These are phyloP conservation scores for Diachasmimorpha longicaudata DNA, from an alignment of 1,140 invertebrate species.

Conservation along the genomic window DNA sequence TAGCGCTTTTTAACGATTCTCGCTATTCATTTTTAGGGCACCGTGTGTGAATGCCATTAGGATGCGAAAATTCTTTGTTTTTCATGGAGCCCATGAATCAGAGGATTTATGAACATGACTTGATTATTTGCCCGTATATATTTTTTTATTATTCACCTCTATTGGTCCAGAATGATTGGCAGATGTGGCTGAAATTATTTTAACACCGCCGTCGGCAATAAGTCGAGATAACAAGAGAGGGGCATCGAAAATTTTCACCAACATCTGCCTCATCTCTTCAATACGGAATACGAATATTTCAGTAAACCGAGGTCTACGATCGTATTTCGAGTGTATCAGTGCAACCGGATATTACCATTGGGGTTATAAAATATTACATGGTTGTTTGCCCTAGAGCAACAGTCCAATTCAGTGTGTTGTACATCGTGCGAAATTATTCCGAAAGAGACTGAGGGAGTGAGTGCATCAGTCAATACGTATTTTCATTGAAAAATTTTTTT, in stretches of 20 bases:
- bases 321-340: not conserved
- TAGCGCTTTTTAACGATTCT: not conserved
- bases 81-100: not conserved
- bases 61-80: not conserved
- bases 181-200: not conserved
- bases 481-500: not conserved
- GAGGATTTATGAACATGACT: not conserved
- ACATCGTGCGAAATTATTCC: not conserved
- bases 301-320: not conserved
- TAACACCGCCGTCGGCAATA: not conserved
- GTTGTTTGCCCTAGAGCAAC: not conserved
- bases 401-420: not conserved
- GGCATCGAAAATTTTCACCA: not conserved
- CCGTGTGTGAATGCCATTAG: not conserved
- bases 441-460: not conserved
- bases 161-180: not conserved
- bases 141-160: not conserved
- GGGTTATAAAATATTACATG: conserved; percentile 8
- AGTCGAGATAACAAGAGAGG: not conserved
- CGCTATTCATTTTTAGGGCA: not conserved
- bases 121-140: not conserved
- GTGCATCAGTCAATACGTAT: not conserved
- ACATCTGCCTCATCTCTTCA: not conserved
- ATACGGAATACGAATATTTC: not conserved
- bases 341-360: conserved; percentile 15